Conservation (phyloP, 2,797 vertebrate genomes). For the Danio tinwini region DNA sequence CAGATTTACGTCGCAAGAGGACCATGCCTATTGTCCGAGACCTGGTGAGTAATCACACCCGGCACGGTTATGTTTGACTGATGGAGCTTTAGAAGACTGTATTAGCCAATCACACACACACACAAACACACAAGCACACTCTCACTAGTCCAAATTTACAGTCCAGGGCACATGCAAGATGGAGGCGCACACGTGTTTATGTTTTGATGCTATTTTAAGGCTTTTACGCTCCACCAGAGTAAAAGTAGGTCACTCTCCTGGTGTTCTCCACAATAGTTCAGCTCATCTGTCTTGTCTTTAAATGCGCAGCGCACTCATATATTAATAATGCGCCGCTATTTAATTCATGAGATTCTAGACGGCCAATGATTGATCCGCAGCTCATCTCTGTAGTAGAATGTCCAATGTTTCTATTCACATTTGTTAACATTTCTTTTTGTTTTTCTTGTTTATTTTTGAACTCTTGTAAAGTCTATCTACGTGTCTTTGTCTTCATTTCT, state of each 20-base stretch:
- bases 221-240: slow-evolving; percentile 35
- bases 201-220: slow-evolving; percentile 49
- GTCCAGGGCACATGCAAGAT: slow-evolving; percentile 19
- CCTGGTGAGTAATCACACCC: slow-evolving; percentile 88
- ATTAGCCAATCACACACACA: slow-evolving; percentile 62
- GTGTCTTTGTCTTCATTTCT: slow-evolving; percentile 53
- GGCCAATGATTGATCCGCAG: slow-evolving; percentile 13
- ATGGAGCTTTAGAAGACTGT: slow-evolving; percentile 40
- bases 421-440: slow-evolving; percentile 20
- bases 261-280: slow-evolving; percentile 32
- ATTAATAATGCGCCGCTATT: slow-evolving; percentile 23
- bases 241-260: slow-evolving; percentile 38
- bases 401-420: slow-evolving; percentile 14
- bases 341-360: slow-evolving; percentile 34
- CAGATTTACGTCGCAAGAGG: slow-evolving; percentile 96
- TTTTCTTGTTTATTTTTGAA: not conserved
- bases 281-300: slow-evolving; percentile 42
- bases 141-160: slow-evolving; percentile 57
- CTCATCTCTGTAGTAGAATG: slow-evolving; percentile 26
- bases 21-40: slow-evolving; percentile 95
- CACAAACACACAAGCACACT: slow-evolving; percentile 58
- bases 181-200: slow-evolving; percentile 30
- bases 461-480: slow-evolving; percentile 55
- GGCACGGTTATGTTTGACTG: slow-evolving; percentile 76
- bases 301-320: slow-evolving; percentile 16